Conservation (phyloP, 2,113 vertebrate genomes). For the Bufo gargarizans region DNA sequence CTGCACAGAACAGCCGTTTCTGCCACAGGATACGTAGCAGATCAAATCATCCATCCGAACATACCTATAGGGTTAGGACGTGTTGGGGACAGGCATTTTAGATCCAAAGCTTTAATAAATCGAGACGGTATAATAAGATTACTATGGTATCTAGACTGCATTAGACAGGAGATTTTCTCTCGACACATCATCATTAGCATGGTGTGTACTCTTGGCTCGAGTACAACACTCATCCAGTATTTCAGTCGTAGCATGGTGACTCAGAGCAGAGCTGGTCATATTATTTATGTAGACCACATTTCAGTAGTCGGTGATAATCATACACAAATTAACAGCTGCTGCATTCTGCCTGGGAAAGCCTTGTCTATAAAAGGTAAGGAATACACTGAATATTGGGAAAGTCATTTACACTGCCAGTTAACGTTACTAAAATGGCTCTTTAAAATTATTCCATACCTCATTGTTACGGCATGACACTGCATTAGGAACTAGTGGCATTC, state of each 20-base stretch:
- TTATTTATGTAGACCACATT: conserved; percentile 25
- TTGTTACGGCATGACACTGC: not conserved
- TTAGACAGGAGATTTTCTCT: not conserved
- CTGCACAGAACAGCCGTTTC: no score
- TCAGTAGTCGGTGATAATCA: conserved; percentile 14
- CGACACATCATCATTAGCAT: not conserved
- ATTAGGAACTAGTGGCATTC: not conserved
- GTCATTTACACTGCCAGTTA: conserved; percentile 7
- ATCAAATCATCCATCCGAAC: no score
- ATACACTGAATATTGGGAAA: not conserved
- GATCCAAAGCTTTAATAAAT: no score
- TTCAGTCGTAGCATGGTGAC: conserved; percentile 15
- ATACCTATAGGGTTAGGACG: no score
- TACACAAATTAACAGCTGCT: conserved; percentile 45
- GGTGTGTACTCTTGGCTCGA: not conserved
- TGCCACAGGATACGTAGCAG: no score
- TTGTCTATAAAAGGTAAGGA: conserved; percentile 26
- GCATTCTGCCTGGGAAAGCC: not conserved
- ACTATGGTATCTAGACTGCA: not conserved
- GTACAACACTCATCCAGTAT: not conserved
- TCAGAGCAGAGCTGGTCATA: conserved; percentile 4
- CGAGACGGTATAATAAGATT: not conserved
- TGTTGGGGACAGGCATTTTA: no score
- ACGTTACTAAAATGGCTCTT: conserved; percentile 9
- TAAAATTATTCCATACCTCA: not conserved